These are phyloP conservation scores for Gonocerus acuteangulatus DNA, from an alignment of 2,888 invertebrate species.

Conservation along the genomic window DNA sequence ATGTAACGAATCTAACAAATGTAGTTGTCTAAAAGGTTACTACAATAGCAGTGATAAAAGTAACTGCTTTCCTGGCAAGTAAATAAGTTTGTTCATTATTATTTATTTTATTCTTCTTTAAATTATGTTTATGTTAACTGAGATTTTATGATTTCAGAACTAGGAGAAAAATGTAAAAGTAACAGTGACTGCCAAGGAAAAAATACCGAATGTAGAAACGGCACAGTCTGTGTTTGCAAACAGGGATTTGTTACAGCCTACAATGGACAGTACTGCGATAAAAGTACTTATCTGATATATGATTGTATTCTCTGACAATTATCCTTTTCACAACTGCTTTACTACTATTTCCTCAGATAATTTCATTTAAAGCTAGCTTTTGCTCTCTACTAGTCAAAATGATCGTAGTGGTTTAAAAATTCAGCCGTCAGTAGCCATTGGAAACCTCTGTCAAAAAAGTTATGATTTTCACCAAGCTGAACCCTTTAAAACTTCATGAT, in stretches of 20 bases:
- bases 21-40: constrained; percentile 38
- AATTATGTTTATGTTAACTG: neutral
- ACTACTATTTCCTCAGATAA: no score
- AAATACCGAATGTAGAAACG: constrained; percentile 38
- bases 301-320: neutral
- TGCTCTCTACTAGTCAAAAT: no score
- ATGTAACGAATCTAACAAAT: constrained; percentile 37
- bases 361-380: no score
- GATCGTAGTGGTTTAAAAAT: no score
- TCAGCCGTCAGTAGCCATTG: no score
- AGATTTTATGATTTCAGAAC: constrained; percentile 37
- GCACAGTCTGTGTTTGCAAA: constrained; percentile 39
- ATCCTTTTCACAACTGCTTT: neutral
- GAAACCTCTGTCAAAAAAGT: no score
- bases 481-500: no score
- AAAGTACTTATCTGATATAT: constrained; percentile 37
- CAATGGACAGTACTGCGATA: constrained; percentile 39
- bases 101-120: neutral
- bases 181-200: constrained; percentile 30
- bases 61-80: constrained; percentile 40
- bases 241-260: constrained; percentile 34
- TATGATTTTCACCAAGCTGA: no score
- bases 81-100: neutral
- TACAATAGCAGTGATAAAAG: constrained; percentile 33
- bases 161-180: constrained; percentile 40